Conservation (phyloP, 2,888 invertebrate genomes). For the Coecobrya sp. region DNA sequence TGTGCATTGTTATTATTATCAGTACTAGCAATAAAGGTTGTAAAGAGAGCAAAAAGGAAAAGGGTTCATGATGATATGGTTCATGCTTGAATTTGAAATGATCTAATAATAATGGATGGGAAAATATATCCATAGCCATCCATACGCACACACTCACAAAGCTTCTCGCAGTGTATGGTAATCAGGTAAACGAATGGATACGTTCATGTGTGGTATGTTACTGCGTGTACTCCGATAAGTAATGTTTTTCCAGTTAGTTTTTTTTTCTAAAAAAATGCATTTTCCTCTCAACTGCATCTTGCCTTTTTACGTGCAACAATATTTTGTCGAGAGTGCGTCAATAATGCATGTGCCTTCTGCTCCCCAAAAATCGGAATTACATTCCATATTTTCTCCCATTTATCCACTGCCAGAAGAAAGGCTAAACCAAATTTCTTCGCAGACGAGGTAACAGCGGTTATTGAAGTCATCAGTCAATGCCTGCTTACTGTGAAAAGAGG, state of each 20-base stretch:
- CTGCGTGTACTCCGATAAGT: background rate
- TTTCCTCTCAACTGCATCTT: constrained; percentile 30
- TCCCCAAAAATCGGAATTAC: constrained; percentile 10
- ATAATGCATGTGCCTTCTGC: background rate
- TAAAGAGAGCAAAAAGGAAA: background rate
- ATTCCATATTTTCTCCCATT: constrained; percentile 35
- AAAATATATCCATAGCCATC: background rate
- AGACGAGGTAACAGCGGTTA: constrained; percentile 72
- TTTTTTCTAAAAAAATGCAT: constrained; percentile 25
- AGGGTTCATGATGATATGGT: constrained; percentile 60
- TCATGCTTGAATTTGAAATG: constrained; percentile 78
- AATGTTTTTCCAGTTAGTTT: too few relatives aligned
- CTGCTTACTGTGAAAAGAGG: constrained; percentile 30
- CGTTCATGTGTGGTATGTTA: constrained; percentile 54
- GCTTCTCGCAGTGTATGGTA: constrained; percentile 50
- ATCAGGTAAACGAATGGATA: background rate
- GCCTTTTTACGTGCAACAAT: constrained; percentile 16
- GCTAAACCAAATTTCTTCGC: background rate
- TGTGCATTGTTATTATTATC: constrained; percentile 26
- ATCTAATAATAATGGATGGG: constrained; percentile 75
- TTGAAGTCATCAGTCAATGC: constrained; percentile 85
- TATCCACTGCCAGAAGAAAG: constrained; percentile 12
- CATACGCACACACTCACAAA: background rate
- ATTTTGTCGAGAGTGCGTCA: constrained; percentile 30
- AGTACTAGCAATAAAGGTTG: background rate